Evolutionary conservation across 2,888 invertebrate species (phyloP).

Genomic region (Biston betularia): DNA sequence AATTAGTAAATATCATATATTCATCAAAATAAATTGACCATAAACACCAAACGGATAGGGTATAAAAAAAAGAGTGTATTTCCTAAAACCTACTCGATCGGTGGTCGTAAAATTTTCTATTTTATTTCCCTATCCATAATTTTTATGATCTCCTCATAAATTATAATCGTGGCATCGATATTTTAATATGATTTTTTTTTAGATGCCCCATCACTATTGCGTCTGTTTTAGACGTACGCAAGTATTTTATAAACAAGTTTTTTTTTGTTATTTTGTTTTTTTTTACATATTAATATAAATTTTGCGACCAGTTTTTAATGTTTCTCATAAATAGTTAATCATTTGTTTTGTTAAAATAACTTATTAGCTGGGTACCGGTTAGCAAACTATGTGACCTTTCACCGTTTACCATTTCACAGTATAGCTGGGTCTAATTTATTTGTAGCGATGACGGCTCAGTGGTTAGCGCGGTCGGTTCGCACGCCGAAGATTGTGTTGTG

Average conservation of each 20-base stretch:
- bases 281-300: no score
- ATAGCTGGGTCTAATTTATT: no score
- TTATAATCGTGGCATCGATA: constrained; percentile 29
- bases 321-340: constrained; percentile 27
- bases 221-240: neutral
- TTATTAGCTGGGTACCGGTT: neutral
- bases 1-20: constrained; percentile 43
- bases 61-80: constrained; percentile 26
- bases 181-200: constrained; percentile 26
- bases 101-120: constrained; percentile 38
- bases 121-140: constrained; percentile 31
- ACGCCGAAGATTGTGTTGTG: no score
- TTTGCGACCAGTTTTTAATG: constrained; percentile 22
- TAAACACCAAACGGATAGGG: constrained; percentile 36
- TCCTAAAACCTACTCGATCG: constrained; percentile 36
- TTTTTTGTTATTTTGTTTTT: constrained; percentile 17
- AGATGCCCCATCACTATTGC: constrained; percentile 33
- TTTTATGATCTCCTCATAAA: constrained; percentile 33
- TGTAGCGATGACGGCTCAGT: no score
- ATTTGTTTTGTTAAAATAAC: constrained; percentile 27
- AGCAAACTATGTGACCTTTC: neutral
- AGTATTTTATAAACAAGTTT: constrained; percentile 14
- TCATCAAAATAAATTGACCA: constrained; percentile 37
- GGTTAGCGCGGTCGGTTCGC: no score
- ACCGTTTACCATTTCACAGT: neutral